phyloP scores from a whole-genome alignment of 2,797 vertebrate genomes.

The Mormyrops attenuatus region DNA sequence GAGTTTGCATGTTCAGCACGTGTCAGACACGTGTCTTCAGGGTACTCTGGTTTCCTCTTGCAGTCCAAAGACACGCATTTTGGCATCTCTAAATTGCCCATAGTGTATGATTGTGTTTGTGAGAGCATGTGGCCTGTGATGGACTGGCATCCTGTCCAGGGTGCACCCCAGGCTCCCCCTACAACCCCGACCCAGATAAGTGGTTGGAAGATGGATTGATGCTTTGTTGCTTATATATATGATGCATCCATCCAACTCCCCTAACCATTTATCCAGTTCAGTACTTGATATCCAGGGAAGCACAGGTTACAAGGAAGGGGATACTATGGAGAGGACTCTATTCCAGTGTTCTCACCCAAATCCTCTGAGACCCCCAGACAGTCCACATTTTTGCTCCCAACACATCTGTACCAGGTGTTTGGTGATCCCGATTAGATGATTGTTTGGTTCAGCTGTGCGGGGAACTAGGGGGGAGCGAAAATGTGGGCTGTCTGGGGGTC shows the following conservation, averaged over 20 bases:
- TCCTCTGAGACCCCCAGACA: neutral
- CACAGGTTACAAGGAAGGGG: neutral
- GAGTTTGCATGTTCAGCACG: neutral
- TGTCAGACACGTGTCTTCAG: neutral
- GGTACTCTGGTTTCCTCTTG: neutral
- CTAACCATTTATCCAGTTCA: neutral
- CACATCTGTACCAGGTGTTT: neutral
- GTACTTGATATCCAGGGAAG: neutral
- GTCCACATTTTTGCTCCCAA: neutral
- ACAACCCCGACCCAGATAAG: neutral
- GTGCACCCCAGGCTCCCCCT: neutral
- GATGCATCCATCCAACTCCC: neutral
- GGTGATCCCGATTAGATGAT: neutral
- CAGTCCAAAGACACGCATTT: neutral
- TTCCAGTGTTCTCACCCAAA: neutral
- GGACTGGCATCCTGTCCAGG: neutral
- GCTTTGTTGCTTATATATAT: neutral
- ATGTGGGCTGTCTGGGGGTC: neutral
- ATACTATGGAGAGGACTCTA: neutral
- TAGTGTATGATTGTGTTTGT: neutral
- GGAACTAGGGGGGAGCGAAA: neutral
- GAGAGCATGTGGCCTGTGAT: neutral
- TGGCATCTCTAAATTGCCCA: neutral
- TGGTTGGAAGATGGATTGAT: neutral
- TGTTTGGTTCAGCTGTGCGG: neutral